A percentile compares a stretch with the other conserved stretches of the same genome.
phyloP scores from a whole-genome alignment of 2,113 vertebrate species.

The Rattus norvegicus region DNA sequence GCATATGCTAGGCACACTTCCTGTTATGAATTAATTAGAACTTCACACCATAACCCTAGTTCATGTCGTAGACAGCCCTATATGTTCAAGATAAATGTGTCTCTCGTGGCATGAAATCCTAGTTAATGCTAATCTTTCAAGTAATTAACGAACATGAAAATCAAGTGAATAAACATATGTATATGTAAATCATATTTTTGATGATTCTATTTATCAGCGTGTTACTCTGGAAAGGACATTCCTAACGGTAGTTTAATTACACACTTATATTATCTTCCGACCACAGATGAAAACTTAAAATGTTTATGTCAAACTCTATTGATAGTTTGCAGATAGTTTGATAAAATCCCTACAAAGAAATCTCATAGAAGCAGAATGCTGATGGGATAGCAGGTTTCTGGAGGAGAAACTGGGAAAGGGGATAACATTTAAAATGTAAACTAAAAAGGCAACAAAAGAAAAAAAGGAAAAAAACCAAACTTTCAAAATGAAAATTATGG shows the following conservation, averaged over 20 bases:
- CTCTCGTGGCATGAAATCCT: slow-evolving; percentile 7
- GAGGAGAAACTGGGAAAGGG: too few relatives aligned
- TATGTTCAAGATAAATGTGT: not conserved
- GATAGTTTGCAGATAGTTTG: not conserved
- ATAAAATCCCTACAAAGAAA: not conserved
- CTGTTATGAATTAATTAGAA: slow-evolving; percentile 8
- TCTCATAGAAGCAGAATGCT: not conserved
- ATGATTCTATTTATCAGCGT: not conserved
- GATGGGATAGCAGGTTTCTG: too few relatives aligned
- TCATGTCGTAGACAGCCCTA: slow-evolving; percentile 31
- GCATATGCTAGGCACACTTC: not conserved
- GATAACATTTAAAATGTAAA: too few relatives aligned
- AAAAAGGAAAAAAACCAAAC: not conserved
- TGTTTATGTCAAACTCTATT: not conserved
- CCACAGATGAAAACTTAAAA: not conserved
- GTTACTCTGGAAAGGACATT: not conserved
- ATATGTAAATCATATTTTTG: slow-evolving; percentile 27
- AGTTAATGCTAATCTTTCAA: slow-evolving; percentile 12
- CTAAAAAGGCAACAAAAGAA: too few relatives aligned
- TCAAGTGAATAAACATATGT: not conserved
- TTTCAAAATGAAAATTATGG: slow-evolving; percentile 20
- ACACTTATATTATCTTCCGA: not conserved
- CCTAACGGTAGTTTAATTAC: not conserved
- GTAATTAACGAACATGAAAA: slow-evolving; percentile 11
- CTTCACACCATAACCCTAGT: not conserved